These are phyloP conservation scores for Serinus canaria DNA, from an alignment of 2,113 vertebrate genomes.

Conservation along the genomic window DNA sequence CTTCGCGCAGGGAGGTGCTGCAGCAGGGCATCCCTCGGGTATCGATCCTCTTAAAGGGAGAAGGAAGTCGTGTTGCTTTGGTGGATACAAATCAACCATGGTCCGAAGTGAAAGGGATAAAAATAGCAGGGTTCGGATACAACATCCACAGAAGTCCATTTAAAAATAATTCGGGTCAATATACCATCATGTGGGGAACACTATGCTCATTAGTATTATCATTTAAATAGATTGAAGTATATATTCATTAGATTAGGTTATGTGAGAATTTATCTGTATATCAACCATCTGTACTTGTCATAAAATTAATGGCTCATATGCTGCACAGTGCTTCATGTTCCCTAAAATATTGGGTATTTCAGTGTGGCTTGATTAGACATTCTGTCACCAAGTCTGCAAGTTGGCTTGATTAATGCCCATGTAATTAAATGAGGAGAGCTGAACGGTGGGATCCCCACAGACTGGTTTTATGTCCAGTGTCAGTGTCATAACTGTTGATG, in stretches of 20 bases:
- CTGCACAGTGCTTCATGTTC: not conserved
- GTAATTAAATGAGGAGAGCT: not conserved
- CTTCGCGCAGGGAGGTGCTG: accelerated
- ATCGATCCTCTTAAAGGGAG: not conserved
- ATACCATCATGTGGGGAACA: not conserved
- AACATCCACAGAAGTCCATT: not conserved
- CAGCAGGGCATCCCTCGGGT: not conserved
- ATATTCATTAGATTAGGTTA: not conserved
- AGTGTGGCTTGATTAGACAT: not conserved
- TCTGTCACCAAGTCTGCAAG: not conserved
- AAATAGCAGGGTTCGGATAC: not conserved
- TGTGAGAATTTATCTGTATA: not conserved
- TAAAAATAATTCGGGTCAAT: not conserved
- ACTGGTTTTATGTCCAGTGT: not conserved
- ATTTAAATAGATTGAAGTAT: not conserved
- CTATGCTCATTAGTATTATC: not conserved
- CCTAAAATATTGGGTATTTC: not conserved
- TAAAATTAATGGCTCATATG: not conserved
- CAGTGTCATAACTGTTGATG: not conserved
- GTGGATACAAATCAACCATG: too few relatives aligned
- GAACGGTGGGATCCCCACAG: accelerated
- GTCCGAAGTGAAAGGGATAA: accelerated
- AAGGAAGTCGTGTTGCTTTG: too few relatives aligned
- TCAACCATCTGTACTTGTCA: conserved; percentile 13
- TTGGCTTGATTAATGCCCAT: not conserved